phyloP scores from a whole-genome alignment of 2,113 vertebrate species.

The Eolophus roseicapilla region DNA sequence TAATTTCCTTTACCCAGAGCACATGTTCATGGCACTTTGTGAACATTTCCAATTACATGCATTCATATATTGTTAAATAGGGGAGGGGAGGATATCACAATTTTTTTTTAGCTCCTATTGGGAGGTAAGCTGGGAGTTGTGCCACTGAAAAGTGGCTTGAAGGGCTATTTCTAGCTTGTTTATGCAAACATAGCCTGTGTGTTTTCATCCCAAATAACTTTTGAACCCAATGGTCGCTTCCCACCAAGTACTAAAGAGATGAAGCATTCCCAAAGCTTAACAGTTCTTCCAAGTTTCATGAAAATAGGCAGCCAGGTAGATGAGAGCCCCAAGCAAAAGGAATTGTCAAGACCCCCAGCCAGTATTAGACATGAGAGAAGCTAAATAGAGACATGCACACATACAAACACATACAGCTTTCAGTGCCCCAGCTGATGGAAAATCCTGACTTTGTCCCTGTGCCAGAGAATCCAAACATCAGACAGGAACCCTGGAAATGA shows the following conservation, averaged over 20 bases:
- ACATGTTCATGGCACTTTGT: neutral
- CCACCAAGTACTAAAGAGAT: neutral
- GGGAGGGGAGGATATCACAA: rapidly evolving
- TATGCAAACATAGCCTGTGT: neutral
- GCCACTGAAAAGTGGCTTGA: neutral
- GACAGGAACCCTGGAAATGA: neutral
- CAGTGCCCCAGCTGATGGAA: neutral
- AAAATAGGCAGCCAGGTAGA: neutral
- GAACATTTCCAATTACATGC: neutral
- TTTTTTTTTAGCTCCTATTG: neutral
- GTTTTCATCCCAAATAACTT: neutral
- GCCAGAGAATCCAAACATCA: conserved; percentile 32
- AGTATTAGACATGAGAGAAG: neutral
- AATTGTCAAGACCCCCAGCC: neutral
- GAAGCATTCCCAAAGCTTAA: neutral
- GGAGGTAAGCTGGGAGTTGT: neutral
- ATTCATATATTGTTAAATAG: neutral
- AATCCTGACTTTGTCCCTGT: neutral
- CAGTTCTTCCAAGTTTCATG: neutral
- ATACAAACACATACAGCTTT: neutral
- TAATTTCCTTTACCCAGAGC: neutral
- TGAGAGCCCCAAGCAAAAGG: neutral
- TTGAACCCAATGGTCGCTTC: neutral
- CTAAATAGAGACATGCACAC: neutral
- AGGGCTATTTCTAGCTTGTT: neutral